Evolutionary conservation across 2,113 vertebrate species (phyloP).

Genomic region (Elaphurus davidianus): DNA sequence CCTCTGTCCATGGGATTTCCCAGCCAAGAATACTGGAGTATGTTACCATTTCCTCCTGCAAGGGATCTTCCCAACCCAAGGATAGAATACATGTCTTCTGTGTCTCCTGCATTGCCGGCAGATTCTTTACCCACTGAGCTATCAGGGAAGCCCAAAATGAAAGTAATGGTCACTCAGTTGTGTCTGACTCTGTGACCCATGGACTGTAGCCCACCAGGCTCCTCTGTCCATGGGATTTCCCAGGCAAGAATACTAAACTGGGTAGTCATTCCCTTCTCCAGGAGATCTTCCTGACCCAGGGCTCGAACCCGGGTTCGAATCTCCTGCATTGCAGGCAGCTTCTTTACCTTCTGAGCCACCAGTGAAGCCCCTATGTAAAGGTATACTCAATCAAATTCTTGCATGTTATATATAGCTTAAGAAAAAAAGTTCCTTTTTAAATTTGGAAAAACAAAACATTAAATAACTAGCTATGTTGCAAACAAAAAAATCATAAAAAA

Average conservation of each 20-base stretch:
- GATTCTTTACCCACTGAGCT: background rate
- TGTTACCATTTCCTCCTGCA: background rate
- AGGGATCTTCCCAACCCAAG: background rate
- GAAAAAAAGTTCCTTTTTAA: background rate
- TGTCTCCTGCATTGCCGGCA: background rate
- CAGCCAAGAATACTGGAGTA: background rate
- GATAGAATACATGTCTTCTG: background rate
- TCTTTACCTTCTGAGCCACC: background rate
- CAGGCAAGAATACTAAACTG: background rate
- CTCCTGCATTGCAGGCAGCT: background rate
- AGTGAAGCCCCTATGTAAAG: background rate
- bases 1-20: background rate
- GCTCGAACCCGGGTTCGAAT: background rate
- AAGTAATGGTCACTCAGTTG: background rate
- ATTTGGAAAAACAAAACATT: background rate
- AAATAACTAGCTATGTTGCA: background rate
- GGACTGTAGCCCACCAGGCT: background rate
- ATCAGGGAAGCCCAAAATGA: background rate
- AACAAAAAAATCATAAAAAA: background rate
- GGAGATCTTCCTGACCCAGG: background rate
- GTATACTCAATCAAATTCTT: background rate
- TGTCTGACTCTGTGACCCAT: background rate
- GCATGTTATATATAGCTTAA: background rate
- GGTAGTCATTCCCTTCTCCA: background rate
- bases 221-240: background rate